Evolutionary conservation across 2,888 invertebrate species (phyloP), one percentile per base, ranked within the genome.

Genomic region (Odontocolon sp.): DNA sequence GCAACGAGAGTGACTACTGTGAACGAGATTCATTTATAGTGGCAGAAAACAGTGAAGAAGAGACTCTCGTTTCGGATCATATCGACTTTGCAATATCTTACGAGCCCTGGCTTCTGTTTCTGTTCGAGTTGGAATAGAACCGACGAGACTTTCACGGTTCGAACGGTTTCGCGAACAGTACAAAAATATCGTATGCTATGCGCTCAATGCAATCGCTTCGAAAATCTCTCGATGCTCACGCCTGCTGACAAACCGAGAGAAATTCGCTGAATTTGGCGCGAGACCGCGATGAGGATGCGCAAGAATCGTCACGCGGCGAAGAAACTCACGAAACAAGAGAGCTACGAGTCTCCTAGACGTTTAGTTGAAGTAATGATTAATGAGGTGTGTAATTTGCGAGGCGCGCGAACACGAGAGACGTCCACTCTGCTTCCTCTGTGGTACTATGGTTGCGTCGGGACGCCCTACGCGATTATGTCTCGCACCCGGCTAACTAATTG

Each of bases 361-460:
- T 77, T 66, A 61, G 73, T 69, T 69, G 68, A 64, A 54, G 64
- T 45, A 69, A 77, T 77, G 77, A 77, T 77, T 73, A 77, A 77
- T 73, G 77, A 77, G 77, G 69, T 77, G 77, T 77, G 77, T 73
- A 77, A 77, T 73, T 77, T 73, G 77, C 73, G 57, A 69, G 77
- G 57, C 69, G 68, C 61, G 71, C 63, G 63, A 76, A 61, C 59
- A 38, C 70, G 47, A 52, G 71, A 56, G 59, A 45, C 50, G 64
- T 69, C 73, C 73, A 69, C 47, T 77, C 36, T 11, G 69, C 63
- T 31, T 57, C 40, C 16, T 54, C 54, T 31, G 31, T 38, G 40
- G 38, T 57, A 52, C 21, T 70, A 56, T 45, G 54, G 52, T 16
- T 47, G 56, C 56, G 66, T 26, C 23, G 54, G 50, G 67, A 63